A percentile compares a stretch with the other conserved stretches of the same genome.
These are phyloP conservation scores for Solenopsis invicta DNA, from an alignment of 1,140 invertebrate species.

Conservation along the genomic window DNA sequence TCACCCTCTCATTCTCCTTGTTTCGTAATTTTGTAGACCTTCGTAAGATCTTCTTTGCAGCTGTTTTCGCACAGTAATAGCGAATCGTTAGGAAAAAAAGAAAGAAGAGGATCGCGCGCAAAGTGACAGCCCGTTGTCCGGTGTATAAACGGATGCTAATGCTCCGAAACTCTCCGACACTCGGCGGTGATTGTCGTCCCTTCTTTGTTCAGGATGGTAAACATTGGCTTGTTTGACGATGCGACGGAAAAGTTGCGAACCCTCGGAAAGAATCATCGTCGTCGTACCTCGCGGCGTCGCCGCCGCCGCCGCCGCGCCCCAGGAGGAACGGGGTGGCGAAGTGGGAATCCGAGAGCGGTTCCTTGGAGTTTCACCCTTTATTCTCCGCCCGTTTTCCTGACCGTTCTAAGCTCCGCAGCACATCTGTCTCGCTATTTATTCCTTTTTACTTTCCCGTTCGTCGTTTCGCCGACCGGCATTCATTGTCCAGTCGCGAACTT, in stretches of 20 bases:
- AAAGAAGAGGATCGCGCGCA: neutral
- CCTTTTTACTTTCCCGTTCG: slow-evolving; percentile 12
- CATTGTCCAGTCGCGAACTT: slow-evolving; percentile 76
- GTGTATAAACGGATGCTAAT: slow-evolving; percentile 49
- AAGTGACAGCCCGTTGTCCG: neutral
- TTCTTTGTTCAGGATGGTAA: slow-evolving; percentile 57
- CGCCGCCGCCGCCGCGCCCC: no score
- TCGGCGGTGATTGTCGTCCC: neutral
- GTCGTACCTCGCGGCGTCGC: slow-evolving; percentile 4
- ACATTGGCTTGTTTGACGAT: slow-evolving; percentile 67
- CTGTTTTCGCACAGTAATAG: neutral
- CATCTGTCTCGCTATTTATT: slow-evolving; percentile 45
- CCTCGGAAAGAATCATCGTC: slow-evolving; percentile 37
- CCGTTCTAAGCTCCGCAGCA: neutral
- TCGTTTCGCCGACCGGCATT: slow-evolving; percentile 63
- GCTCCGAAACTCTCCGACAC: slow-evolving; percentile 60
- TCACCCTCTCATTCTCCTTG: no score
- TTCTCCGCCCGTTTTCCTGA: slow-evolving; percentile 6
- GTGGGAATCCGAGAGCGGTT: slow-evolving; percentile 14
- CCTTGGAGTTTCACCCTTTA: slow-evolving; percentile 44
- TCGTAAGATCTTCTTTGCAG: neutral
- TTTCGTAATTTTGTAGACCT: neutral
- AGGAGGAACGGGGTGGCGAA: neutral
- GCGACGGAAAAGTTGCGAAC: slow-evolving; percentile 59
- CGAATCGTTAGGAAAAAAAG: neutral